Percentiles rank a stretch among this genome's conserved stretches.
These are phyloP conservation scores for Allobates femoralis DNA, from an alignment of 2,797 vertebrate species.

Conservation along the genomic window DNA sequence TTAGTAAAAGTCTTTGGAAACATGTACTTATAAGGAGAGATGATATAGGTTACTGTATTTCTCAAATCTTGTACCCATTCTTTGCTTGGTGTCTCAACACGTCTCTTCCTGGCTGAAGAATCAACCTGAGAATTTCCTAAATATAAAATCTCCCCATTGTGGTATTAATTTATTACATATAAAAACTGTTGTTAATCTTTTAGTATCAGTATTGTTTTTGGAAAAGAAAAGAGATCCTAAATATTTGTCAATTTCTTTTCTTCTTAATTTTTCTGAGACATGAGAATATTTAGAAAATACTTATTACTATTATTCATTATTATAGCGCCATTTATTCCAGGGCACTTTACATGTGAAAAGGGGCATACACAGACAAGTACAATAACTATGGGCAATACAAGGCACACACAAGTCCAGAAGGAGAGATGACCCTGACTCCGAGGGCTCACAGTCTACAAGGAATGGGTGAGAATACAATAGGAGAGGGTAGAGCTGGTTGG, in stretches of 20 bases:
- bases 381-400: no score
- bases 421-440: no score
- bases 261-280: not conserved
- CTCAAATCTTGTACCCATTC: constrained; percentile 40
- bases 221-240: not conserved
- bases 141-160: constrained; percentile 16
- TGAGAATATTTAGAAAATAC: not conserved
- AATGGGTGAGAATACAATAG: no score
- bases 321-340: no score
- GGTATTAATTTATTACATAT: not conserved
- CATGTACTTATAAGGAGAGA: constrained; percentile 62
- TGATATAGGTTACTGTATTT: constrained; percentile 49
- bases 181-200: not conserved
- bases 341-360: no score
- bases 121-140: not conserved
- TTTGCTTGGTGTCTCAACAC: constrained; percentile 49
- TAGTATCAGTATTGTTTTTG: not conserved
- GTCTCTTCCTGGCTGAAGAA: constrained; percentile 17
- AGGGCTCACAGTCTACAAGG: no score
- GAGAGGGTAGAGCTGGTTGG: no score
- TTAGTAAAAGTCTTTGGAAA: constrained; percentile 45
- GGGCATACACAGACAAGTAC: no score
- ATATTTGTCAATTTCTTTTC: not conserved
- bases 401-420: no score
- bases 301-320: no score